Evolutionary conservation across 2,888 invertebrate genomes (phyloP), one percentile per base, ranked within the genome.

Genomic region (Ommatoiulus sabulosus): DNA sequence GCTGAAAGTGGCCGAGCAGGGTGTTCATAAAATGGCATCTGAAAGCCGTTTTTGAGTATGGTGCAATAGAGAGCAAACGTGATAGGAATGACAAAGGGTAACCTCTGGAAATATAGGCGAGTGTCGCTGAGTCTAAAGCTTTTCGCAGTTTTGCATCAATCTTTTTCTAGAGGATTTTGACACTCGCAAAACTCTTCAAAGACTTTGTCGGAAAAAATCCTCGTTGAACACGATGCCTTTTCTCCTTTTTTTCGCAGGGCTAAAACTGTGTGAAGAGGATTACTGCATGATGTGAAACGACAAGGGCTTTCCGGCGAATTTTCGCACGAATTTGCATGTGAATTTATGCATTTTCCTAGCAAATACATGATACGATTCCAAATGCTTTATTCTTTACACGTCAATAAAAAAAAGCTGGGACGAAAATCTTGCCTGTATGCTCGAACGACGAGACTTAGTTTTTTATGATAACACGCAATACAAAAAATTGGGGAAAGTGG

Each of bases 81-180:
- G 84, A 15, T 84, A 20, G 5, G 84, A 84, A 84, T 84, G n/a
- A 84, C 20, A 84, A 4, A 4, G 84, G 20, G 84, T 84, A 44
- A 84, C 35, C 84, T 84, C 35, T 35, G 35, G 84, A 57, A 57
- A 57, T 57, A 57, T 57, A 57, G 57, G 57, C 57, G n/a, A 44
- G 84, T 44, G 84, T 84, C 35, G 44, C 35, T 84, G 24, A 5
- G 35, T 15, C 43, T 35, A 84, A 84, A 44, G 24, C 84, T 20
- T 24, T 35, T 84, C 6, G 84, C 35, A 84, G 84, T 84, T 84
- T 84, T 44, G 84, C 84, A 84, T 84, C 84, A 84, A 84, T 84
- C 84, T 84, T 84, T 52, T 57, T 57, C 57, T 84, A 84, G 84
- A 84, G 84, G 84, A 84, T 84, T 84, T 84, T 84, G 84, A 84